Evolutionary conservation across 2,797 vertebrate species (phyloP).

Genomic region (Mallotus villosus): DNA sequence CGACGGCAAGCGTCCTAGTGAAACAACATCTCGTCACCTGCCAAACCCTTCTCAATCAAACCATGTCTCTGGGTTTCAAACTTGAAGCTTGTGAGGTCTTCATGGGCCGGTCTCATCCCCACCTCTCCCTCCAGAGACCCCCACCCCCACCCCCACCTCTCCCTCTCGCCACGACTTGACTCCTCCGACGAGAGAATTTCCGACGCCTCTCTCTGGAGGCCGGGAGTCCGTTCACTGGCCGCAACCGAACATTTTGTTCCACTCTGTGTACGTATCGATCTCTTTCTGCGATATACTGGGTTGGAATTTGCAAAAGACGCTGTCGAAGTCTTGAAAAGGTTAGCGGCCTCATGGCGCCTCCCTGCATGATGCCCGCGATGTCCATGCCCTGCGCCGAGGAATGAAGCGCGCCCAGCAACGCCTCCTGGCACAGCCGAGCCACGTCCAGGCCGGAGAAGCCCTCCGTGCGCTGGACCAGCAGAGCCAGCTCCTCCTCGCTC

Average conservation of each 20-base stretch:
- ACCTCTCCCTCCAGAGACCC: conserved; percentile 62
- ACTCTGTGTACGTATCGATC: conserved; percentile 85
- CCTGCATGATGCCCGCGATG: conserved; percentile 89
- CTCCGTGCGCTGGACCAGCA: conserved; percentile 85
- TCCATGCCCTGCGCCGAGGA: conserved; percentile 89
- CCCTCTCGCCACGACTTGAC: conserved; percentile 76
- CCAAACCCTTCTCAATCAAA: conserved; percentile 79
- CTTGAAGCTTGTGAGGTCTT: conserved; percentile 82
- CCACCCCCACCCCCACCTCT: no score
- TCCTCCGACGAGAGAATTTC: conserved; percentile 78
- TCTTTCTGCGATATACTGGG: conserved; percentile 89
- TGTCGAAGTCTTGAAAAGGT: conserved; percentile 89
- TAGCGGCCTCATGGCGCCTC: conserved; percentile 86
- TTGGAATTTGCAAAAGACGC: conserved; percentile 86
- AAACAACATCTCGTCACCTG: conserved; percentile 80
- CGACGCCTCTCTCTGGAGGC: conserved; percentile 73
- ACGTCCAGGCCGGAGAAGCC: conserved; percentile 86
- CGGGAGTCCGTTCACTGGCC: conserved; percentile 76
- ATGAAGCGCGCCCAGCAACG: conserved; percentile 86
- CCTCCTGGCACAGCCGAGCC: conserved; percentile 93
- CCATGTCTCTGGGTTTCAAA: conserved; percentile 66
- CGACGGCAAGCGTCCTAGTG: conserved; percentile 78
- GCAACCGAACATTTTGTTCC: conserved; percentile 91
- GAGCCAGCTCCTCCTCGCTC: conserved; percentile 84
- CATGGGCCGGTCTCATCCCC: conserved; percentile 69